Evolutionary conservation across 2,113 vertebrate genomes (phyloP), one percentile per base, ranked within the genome.

Genomic region (Cochlearius cochlearius): DNA sequence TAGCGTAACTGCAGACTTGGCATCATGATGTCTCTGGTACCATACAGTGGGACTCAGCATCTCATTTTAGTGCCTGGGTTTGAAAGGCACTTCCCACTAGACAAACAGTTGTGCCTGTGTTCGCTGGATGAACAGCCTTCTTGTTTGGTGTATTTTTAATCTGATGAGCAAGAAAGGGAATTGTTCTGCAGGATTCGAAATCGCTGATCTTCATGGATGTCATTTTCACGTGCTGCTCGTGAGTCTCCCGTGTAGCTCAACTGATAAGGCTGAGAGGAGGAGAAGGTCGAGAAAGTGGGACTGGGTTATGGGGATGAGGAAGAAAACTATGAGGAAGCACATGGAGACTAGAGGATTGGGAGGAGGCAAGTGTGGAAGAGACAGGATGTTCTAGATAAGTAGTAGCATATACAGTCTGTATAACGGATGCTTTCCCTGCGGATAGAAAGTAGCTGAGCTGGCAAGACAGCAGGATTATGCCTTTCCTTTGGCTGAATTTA

Each of bases 81-180:
- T 96, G 96, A 97, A 92, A 97, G 94, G 91, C 96, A 7, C 47
- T 80, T 95, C 88, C 87, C 88, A 58, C 86, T 56, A n/a, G 53
- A 91, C 88, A 94, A 94, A 97, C 94, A 97, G 95, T 95, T 92
- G 81, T 84, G 91, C 64, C 95, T 95, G 93, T 97, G 97, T 97
- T 96, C 79, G 6, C 88, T 90, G 80, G 38, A 86, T 97, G 94
- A 97, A 97, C 92, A 69, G 91, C 76, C 63, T 32, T 32, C 76
- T 93, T 96, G 81, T 93, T 79, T 27, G 64, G 56, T 39, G 55
- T 63, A 43, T 80, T 94, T 94, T 83, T 92, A 92, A 74, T 91
- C 81, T 53, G 64, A 52, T 75, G 74, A 88, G 86, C 73, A 34
- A 95, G 94, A 86, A 93, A 79, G 38, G 79, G 89, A 85, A 96